Percentiles rank a stretch among this genome's conserved stretches.
Conservation (phyloP, 2,113 vertebrate species). For the Caranx melampygus region DNA sequence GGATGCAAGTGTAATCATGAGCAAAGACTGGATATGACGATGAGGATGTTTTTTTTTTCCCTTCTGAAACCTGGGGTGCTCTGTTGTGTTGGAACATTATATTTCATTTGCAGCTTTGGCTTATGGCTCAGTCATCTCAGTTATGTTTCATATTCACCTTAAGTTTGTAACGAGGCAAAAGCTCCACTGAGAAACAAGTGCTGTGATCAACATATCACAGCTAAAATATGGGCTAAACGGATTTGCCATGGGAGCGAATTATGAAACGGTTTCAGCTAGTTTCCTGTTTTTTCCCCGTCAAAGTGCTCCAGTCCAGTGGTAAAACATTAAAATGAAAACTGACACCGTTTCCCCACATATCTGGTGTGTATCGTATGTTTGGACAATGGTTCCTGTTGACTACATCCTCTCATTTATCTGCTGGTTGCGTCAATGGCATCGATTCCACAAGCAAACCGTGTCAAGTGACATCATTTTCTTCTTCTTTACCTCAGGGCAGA, state of each 20-base stretch:
- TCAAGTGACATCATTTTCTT: conserved; percentile 52
- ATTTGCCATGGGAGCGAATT: conserved; percentile 2
- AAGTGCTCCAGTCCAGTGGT: neutral
- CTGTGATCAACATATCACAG: neutral
- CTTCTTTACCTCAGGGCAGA: conserved; percentile 26
- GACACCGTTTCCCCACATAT: conserved; percentile 40
- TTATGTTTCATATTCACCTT: neutral
- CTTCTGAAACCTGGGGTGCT: neutral
- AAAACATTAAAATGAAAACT: conserved; percentile 36
- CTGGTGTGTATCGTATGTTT: conserved; percentile 37
- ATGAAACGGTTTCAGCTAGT: neutral
- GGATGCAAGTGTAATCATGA: conserved; percentile 39
- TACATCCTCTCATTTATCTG: conserved; percentile 37
- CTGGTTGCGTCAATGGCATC: conserved; percentile 32
- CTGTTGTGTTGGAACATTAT: neutral
- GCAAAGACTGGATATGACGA: neutral
- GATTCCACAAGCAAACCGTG: conserved; percentile 37
- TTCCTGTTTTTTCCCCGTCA: conserved; percentile 18
- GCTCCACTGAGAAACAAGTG: neutral
- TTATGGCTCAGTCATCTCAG: neutral
- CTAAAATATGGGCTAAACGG: neutral
- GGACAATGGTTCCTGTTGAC: conserved; percentile 32
- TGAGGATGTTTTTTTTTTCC: neutral
- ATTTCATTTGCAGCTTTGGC: conserved; percentile 17
- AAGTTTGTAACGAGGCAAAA: neutral